Evolutionary conservation across 2,797 vertebrate species (phyloP).

Genomic region (Erithacus rubecula): DNA sequence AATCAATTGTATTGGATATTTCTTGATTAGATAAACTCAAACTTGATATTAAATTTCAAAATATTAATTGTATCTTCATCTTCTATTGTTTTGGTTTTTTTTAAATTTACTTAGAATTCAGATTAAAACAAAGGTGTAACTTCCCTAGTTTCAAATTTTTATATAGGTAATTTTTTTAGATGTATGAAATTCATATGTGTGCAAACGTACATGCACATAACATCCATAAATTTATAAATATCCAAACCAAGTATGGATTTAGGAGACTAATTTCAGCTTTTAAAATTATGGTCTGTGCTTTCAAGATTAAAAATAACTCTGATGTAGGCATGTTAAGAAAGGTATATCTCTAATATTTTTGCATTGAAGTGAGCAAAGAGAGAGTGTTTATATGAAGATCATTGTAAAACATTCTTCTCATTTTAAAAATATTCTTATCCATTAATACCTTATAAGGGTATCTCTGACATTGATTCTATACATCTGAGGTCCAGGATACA

Average conservation of each 20-base stretch:
- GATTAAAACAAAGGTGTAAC: not conserved
- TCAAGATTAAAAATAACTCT: not conserved
- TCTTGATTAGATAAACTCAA: not conserved
- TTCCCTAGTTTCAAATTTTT: not conserved
- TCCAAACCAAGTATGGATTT: not conserved
- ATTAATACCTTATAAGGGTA: not conserved
- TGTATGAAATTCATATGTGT: not conserved
- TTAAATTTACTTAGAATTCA: not conserved
- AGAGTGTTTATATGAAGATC: not conserved
- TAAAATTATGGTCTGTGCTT: not conserved
- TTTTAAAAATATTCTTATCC: not conserved
- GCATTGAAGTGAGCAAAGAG: not conserved
- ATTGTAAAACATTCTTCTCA: not conserved
- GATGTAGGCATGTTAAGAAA: not conserved
- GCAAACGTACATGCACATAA: not conserved
- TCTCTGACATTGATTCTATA: not conserved
- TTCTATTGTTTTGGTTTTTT: not conserved
- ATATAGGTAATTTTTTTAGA: not conserved
- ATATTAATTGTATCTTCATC: not conserved
- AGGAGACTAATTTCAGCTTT: not conserved
- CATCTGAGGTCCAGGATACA: accelerated
- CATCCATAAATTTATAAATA: not conserved
- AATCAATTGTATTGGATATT: not conserved
- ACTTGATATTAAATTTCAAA: not conserved
- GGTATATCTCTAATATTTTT: not conserved